phyloP scores from a whole-genome alignment of 2,797 vertebrate genomes.

The Spinus olivaceus region DNA sequence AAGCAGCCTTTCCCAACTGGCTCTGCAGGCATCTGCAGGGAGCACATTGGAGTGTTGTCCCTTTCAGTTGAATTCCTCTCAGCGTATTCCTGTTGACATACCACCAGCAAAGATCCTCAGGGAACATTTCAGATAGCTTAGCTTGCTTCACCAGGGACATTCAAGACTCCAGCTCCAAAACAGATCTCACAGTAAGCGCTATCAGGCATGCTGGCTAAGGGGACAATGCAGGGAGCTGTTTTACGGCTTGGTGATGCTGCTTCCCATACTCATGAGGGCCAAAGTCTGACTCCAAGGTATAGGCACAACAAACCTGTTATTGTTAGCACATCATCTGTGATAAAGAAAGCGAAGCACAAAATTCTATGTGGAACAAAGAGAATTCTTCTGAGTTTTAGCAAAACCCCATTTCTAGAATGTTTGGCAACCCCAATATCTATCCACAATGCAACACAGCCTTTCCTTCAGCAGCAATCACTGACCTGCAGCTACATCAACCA shows the following conservation, averaged over 20 bases:
- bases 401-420: neutral
- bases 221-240: slow-evolving; percentile 18
- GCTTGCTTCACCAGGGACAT: slow-evolving; percentile 33
- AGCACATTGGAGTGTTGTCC: neutral
- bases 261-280: neutral
- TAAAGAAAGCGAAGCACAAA: neutral
- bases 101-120: slow-evolving; percentile 60
- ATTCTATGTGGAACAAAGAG: neutral
- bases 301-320: neutral
- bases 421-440: neutral
- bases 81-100: slow-evolving; percentile 25
- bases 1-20: neutral
- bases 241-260: neutral
- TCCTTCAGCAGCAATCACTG: neutral
- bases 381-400: neutral
- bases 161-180: slow-evolving; percentile 24
- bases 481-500: neutral
- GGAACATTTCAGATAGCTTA: slow-evolving; percentile 42
- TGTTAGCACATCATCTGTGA: neutral
- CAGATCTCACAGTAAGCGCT: slow-evolving; percentile 37
- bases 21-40: slow-evolving; percentile 1
- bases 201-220: slow-evolving; percentile 4
- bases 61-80: slow-evolving; percentile 37
- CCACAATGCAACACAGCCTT: neutral
- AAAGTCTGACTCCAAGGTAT: slow-evolving; percentile 1